Percentiles rank a stretch among this genome's conserved stretches.
Evolutionary conservation across 92 coral and sea anemone genomes (phyloP).

Genomic region (Umimayanthus chanpuru): DNA sequence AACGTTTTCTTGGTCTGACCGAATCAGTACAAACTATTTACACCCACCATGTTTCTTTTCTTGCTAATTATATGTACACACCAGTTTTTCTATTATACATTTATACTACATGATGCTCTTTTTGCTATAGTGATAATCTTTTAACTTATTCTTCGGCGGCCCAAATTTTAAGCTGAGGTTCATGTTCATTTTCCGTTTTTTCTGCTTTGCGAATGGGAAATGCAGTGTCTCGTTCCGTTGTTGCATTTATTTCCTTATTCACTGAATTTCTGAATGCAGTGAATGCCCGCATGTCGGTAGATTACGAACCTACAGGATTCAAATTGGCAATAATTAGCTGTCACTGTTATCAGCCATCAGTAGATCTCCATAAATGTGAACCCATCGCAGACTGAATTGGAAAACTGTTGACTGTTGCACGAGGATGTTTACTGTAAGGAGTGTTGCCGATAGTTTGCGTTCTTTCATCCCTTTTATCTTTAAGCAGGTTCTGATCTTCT

Average conservation of each 20-base stretch:
- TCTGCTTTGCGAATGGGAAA: not conserved
- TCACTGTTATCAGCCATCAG: too few species aligned
- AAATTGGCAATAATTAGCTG: too few species aligned
- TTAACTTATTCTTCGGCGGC: too few species aligned
- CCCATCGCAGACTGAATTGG: too few species aligned
- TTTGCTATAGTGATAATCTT: not conserved
- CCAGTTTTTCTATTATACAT: not conserved
- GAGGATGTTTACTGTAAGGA: too few species aligned
- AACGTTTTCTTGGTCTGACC: not conserved
- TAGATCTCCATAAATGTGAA: too few species aligned
- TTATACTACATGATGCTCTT: not conserved
- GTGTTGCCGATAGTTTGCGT: not conserved
- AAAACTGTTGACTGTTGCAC: too few species aligned
- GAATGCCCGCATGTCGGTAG: too few species aligned
- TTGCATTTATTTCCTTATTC: not conserved
- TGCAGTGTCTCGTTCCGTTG: not conserved
- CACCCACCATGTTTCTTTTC: not conserved
- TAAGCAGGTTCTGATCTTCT: not conserved
- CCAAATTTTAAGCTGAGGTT: too few species aligned
- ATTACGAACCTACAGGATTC: too few species aligned
- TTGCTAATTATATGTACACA: not conserved
- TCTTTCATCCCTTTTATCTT: not conserved
- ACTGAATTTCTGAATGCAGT: not conserved
- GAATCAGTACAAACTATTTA: not conserved
- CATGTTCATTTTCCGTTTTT: not conserved